phyloP scores from a whole-genome alignment of 2,888 invertebrate species.

The Scelioninae gen. 2 region DNA sequence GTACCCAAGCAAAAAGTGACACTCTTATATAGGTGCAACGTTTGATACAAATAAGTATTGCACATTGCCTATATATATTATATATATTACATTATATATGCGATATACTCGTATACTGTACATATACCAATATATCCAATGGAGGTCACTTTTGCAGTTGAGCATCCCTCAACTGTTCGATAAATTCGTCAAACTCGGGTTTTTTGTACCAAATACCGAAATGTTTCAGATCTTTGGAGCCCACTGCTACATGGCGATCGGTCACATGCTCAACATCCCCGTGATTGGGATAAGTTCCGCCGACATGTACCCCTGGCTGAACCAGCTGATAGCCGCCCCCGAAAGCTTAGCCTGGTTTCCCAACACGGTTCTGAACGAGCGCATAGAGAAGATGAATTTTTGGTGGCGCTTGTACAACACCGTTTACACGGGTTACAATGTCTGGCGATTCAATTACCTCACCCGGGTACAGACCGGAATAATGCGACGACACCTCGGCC shows the following conservation, averaged over 20 bases:
- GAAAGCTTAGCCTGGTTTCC: slow-evolving; percentile 62
- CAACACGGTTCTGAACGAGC: slow-evolving; percentile 35
- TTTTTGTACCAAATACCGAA: no score
- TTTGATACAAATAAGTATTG: no score
- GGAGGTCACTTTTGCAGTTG: no score
- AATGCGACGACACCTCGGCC: slow-evolving; percentile 63
- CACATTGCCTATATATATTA: no score
- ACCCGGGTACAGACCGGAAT: slow-evolving; percentile 57
- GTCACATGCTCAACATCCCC: slow-evolving; percentile 63
- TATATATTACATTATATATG: no score
- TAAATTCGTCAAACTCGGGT: no score
- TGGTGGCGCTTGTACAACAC: slow-evolving; percentile 60
- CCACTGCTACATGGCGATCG: slow-evolving; percentile 63
- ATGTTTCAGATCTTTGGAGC: slow-evolving; percentile 50
- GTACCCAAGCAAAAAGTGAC: no score
- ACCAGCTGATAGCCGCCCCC: slow-evolving; percentile 63
- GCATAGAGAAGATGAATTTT: slow-evolving; percentile 57
- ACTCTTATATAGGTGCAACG: no score
- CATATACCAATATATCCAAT: no score
- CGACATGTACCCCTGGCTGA: slow-evolving; percentile 63
- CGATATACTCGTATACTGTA: no score
- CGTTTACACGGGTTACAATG: slow-evolving; percentile 45
- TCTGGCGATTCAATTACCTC: slow-evolving; percentile 43
- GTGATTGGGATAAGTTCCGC: slow-evolving; percentile 60
- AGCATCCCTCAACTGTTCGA: no score